phyloP scores from a whole-genome alignment of 2,113 vertebrate genomes.

The Orientallactaga bullata region DNA sequence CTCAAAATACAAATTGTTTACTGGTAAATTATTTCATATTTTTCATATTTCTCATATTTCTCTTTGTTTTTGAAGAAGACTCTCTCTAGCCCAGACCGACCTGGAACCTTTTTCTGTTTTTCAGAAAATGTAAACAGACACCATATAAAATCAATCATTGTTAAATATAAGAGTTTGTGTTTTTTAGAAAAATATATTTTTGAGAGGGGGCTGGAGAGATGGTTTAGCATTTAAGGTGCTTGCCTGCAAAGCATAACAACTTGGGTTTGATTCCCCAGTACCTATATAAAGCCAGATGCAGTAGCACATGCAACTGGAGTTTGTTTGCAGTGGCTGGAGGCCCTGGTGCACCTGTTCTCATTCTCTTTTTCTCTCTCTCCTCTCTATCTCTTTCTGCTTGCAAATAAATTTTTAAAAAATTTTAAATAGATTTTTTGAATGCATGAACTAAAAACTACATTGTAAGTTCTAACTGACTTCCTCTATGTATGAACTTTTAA shows the following conservation, averaged over 20 bases:
- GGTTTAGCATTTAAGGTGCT: too few species aligned
- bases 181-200: background rate
- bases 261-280: too few species aligned
- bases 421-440: constrained; percentile 34
- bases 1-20: constrained; percentile 49
- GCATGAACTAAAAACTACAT: background rate
- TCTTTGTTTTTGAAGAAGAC: too few species aligned
- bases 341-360: too few species aligned
- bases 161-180: constrained; percentile 36
- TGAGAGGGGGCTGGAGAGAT: too few species aligned
- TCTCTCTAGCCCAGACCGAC: too few species aligned
- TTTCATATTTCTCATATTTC: constrained; percentile 14
- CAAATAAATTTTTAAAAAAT: background rate
- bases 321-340: too few species aligned
- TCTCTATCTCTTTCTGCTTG: too few species aligned
- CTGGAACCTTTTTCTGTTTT: constrained; percentile 3
- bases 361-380: too few species aligned
- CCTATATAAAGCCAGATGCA: too few species aligned
- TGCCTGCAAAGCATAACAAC: too few species aligned
- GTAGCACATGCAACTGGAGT: too few species aligned
- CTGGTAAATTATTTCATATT: constrained; percentile 33
- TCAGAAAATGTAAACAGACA: background rate
- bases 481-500: background rate
- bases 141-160: background rate
- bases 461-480: constrained; percentile 34